Conservation (phyloP, 2,113 vertebrate genomes). For the Syrmaticus mikado region DNA sequence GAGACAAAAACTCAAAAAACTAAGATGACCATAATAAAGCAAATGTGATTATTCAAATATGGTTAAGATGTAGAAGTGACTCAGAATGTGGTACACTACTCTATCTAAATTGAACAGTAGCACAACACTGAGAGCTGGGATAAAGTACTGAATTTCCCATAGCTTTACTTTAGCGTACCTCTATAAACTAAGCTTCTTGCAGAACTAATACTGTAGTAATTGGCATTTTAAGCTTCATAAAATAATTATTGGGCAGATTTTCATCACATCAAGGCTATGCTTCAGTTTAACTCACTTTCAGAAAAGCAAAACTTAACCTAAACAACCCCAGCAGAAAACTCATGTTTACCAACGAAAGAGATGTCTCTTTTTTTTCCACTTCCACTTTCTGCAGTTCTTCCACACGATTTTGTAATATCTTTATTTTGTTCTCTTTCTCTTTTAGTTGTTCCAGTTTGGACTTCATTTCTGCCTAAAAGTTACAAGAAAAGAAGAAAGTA, state of each 20-base stretch:
- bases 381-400: conserved; percentile 66
- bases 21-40: neutral
- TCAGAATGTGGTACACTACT: neutral
- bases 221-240: neutral
- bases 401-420: conserved; percentile 75
- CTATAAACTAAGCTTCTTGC: neutral
- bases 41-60: neutral
- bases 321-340: neutral
- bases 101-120: neutral
- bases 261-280: neutral
- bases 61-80: neutral
- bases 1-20: neutral
- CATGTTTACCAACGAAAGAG: conserved; percentile 63
- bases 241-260: neutral
- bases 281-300: neutral
- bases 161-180: neutral
- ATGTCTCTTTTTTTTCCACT: conserved; percentile 14
- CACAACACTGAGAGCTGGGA: neutral
- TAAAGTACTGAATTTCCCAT: neutral
- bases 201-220: neutral
- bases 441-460: conserved; percentile 78
- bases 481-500: neutral
- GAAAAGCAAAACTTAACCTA: neutral
- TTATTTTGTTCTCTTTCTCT: conserved; percentile 80
- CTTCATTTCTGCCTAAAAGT: conserved; percentile 79